These are phyloP conservation scores for Zygothrica quintamaculata DNA, from an alignment of 2,888 invertebrate species.

Conservation along the genomic window DNA sequence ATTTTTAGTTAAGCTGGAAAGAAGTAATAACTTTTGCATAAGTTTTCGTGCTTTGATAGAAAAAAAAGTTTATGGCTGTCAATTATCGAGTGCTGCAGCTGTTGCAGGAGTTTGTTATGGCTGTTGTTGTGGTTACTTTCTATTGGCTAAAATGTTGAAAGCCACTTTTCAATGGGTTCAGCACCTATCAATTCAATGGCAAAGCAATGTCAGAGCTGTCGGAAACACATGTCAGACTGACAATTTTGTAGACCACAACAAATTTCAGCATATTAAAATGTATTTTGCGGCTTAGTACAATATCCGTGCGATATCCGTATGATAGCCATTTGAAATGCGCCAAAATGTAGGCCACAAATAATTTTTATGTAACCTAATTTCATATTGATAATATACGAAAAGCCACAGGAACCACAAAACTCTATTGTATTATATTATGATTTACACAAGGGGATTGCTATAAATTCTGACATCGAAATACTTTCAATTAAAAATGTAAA, in stretches of 20 bases:
- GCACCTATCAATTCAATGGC: conserved; percentile 15
- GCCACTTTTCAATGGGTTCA: not conserved
- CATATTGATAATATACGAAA: not conserved
- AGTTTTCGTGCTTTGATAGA: conserved; percentile 17
- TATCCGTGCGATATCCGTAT: too few relatives aligned
- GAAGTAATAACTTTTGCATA: too few relatives aligned
- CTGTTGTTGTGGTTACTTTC: conserved; percentile 20
- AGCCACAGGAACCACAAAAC: conserved; percentile 22
- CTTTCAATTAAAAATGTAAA: too few relatives aligned
- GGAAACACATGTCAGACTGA: conserved; percentile 19
- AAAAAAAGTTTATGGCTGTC: too few relatives aligned
- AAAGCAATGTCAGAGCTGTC: conserved; percentile 10
- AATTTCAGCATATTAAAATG: conserved; percentile 15
- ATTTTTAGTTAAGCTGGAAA: too few relatives aligned
- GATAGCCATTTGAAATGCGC: too few relatives aligned
- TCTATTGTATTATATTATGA: conserved; percentile 1
- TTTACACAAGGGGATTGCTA: not conserved
- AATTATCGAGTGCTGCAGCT: conserved; percentile 1
- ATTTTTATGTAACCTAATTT: conserved; percentile 23
- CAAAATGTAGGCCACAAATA: conserved; percentile 4
- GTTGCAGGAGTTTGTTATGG: not conserved
- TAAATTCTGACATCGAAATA: not conserved
- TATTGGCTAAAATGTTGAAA: conserved; percentile 7
- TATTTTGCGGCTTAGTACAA: conserved; percentile 25
- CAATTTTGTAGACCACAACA: conserved; percentile 1